phyloP scores from a whole-genome alignment of 2,888 invertebrate genomes.

The Icerya purchasi region DNA sequence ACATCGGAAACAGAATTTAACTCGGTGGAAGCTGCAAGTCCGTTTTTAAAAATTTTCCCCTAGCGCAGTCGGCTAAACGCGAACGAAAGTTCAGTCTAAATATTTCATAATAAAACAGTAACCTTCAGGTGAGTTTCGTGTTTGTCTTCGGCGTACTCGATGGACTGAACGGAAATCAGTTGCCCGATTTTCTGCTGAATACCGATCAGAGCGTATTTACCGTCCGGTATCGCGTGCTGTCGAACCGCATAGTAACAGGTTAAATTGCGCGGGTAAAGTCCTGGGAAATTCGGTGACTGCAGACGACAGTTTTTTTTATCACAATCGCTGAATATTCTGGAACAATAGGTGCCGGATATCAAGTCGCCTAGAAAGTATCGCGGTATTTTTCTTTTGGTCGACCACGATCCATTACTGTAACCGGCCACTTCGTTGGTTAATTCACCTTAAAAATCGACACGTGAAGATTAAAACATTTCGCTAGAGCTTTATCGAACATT shows the following conservation, averaged over 20 bases:
- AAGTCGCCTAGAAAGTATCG: slow-evolving; percentile 58
- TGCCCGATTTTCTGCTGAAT: slow-evolving; percentile 69
- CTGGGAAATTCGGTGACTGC: slow-evolving; percentile 81
- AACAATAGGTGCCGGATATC: slow-evolving; percentile 78
- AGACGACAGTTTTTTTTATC: slow-evolving; percentile 71
- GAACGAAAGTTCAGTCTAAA: too few species aligned
- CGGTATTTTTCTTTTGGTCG: background rate
- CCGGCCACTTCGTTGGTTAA: background rate
- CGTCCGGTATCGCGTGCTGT: slow-evolving; percentile 60
- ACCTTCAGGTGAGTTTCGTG: slow-evolving; percentile 29
- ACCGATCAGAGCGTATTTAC: slow-evolving; percentile 69
- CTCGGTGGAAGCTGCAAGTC: too few species aligned
- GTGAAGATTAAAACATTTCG: too few species aligned
- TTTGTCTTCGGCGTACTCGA: slow-evolving; percentile 19
- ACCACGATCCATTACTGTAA: background rate
- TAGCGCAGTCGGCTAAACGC: too few species aligned
- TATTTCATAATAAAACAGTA: too few species aligned
- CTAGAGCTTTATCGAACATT: too few species aligned
- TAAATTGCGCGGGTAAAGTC: slow-evolving; percentile 77
- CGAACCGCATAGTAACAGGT: slow-evolving; percentile 83
- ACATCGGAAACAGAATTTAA: too few species aligned
- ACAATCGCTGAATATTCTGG: slow-evolving; percentile 77
- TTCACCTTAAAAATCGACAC: too few species aligned
- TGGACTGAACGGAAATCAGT: slow-evolving; percentile 60
- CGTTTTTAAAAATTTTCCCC: too few species aligned